A percentile compares a stretch with the other conserved stretches of the same genome.
These are phyloP conservation scores for Psilanteris sp. DNA, from an alignment of 1,140 invertebrate species.

Conservation along the genomic window DNA sequence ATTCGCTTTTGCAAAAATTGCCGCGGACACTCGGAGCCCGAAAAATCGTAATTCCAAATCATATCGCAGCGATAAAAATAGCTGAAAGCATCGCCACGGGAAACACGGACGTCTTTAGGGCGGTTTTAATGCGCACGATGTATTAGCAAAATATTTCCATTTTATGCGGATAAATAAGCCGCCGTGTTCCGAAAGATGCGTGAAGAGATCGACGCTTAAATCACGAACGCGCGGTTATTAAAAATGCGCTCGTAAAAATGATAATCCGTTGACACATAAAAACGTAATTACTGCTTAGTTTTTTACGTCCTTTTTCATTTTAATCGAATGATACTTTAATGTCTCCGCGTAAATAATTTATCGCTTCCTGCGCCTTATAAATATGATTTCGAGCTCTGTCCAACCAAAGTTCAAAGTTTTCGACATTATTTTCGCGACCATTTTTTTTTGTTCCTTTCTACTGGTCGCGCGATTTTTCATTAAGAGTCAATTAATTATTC, in stretches of 20 bases:
- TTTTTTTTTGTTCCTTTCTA: no score
- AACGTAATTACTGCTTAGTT: slow-evolving; percentile 34
- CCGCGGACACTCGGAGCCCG: no score
- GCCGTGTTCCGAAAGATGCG: slow-evolving; percentile 16
- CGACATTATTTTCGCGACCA: slow-evolving; percentile 15
- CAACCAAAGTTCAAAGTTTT: slow-evolving; percentile 15
- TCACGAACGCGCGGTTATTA: slow-evolving; percentile 12
- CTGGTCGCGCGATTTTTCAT: slow-evolving; percentile 38
- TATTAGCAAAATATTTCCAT: slow-evolving; percentile 4
- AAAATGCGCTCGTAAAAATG: slow-evolving; percentile 44
- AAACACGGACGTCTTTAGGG: slow-evolving; percentile 1
- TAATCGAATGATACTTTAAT: slow-evolving; percentile 18
- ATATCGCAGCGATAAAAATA: slow-evolving; percentile 12
- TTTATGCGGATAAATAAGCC: slow-evolving; percentile 15
- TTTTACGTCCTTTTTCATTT: slow-evolving; percentile 10
- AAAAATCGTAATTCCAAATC: no score
- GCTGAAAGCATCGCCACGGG: slow-evolving; percentile 9
- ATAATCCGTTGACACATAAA: slow-evolving; percentile 21
- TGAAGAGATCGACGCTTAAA: slow-evolving; percentile 28
- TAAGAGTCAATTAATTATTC: slow-evolving; percentile 52
- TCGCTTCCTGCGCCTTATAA: slow-evolving; percentile 11
- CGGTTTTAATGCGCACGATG: background rate
- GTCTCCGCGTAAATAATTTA: slow-evolving; percentile 40
- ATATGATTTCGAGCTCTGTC: slow-evolving; percentile 14
- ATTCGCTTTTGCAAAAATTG: no score